phyloP scores from a whole-genome alignment of 2,113 vertebrate genomes.

The Trochalopteron elliotii region DNA sequence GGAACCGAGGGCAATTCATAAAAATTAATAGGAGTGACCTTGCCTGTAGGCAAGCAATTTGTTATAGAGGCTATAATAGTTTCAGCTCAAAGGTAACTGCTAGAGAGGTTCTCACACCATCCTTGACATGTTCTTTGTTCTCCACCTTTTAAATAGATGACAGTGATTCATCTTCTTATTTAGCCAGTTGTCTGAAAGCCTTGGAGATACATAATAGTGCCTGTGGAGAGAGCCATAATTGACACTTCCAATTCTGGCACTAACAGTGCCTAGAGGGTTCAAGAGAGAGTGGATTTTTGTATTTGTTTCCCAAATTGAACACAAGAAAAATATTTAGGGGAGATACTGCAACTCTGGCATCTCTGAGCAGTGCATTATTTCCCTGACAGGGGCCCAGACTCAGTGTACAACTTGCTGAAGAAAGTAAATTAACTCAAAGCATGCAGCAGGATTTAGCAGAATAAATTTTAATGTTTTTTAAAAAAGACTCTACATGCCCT shows the following conservation, averaged over 20 bases:
- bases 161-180: conserved; percentile 27
- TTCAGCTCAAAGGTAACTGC: not conserved
- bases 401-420: not conserved
- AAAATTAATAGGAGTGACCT: conserved; percentile 14
- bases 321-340: not conserved
- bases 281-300: not conserved
- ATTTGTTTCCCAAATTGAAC: not conserved
- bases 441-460: not conserved
- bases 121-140: conserved; percentile 24
- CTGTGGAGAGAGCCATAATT: not conserved
- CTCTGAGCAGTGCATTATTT: not conserved
- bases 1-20: not conserved
- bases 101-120: not conserved
- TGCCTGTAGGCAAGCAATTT: not conserved
- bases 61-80: not conserved
- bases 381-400: not conserved
- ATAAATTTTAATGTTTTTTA: not conserved
- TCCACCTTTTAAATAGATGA: not conserved
- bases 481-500: not conserved
- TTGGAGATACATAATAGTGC: not conserved
- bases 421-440: not conserved
- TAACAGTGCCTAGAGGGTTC: not conserved
- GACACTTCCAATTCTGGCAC: not conserved
- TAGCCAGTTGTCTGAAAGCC: not conserved
- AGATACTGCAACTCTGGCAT: not conserved